Base-by-base conservation (phyloP, 2,797 vertebrate genomes). In the Catharus ustulatus region DNA sequence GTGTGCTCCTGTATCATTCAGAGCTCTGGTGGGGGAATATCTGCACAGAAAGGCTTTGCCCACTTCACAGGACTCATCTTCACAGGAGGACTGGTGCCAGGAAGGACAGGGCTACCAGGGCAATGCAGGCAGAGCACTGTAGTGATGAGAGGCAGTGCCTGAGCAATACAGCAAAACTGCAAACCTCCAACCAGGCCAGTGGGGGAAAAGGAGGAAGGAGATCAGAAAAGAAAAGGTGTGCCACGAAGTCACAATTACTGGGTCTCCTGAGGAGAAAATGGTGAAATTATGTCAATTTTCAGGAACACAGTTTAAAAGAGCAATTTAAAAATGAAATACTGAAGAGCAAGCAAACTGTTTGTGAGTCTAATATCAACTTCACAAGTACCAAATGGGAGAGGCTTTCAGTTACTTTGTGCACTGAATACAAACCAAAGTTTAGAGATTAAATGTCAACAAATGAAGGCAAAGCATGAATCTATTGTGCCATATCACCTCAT, bases 391-490 rank as follows among this genome's bases (percentile, higher is more conserved):
- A 80, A 62, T 55, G 19, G 26, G 45, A 85, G 34, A 89, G 63
- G 58, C 45, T 85, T 90, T 82, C 36, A 63, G 80, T 61, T 72
- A 59, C 46, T 67, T 55, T 86, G 42, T 88, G 77, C 38, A 52
- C 58, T 62, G 96, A 97, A 96, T 96, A 79, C 54, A 95, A 95
- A 94, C 64, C 27, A 40, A 93, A 84, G 24, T 27, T 54, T 90
- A 95, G 94, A 97, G 92, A 96, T 96, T 95, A 96, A 89, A 92
- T 58, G 93, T 92, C 96, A 96, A 54, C 63, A 90, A 95, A 93
- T 84, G 79, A 95, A 95, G 87, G 94, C 83, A 91, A 94, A 86
- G 36, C 79, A 97, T 94, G 91, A 91, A 95, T 96, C 89, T 93
- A 64, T 69, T 68, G 73, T 93, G 89, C 81, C 78, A 58, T 90